Evolutionary conservation across 2,113 vertebrate genomes (phyloP).

Genomic region (Halichoeres trimaculatus): DNA sequence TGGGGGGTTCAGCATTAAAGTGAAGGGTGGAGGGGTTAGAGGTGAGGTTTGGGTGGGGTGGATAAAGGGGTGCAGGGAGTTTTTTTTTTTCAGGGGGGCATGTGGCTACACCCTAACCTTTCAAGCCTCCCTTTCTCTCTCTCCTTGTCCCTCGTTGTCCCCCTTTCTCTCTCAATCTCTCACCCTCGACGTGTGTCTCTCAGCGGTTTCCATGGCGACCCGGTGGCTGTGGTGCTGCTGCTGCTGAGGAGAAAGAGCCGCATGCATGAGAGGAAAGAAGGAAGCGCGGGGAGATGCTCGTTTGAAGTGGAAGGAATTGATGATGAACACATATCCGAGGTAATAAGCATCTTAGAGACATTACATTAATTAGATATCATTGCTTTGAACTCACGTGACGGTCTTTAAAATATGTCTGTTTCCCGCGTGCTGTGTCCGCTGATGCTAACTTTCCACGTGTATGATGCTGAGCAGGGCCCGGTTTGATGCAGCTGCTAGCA

Average conservation of each 20-base stretch:
- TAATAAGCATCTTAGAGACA: slow-evolving; percentile 39
- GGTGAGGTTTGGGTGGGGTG: slow-evolving; percentile 68
- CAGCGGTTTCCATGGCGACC: slow-evolving; percentile 82
- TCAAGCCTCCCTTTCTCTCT: slow-evolving; percentile 61
- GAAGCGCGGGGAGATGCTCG: slow-evolving; percentile 59
- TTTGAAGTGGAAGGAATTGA: slow-evolving; percentile 38
- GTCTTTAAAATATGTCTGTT: neutral
- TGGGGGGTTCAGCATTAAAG: slow-evolving; percentile 78
- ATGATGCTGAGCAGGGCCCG: slow-evolving; percentile 2
- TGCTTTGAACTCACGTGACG: neutral
- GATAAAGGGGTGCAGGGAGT: neutral
- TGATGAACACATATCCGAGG: slow-evolving; percentile 16
- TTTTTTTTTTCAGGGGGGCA: slow-evolving; percentile 29
- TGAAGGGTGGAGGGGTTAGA: slow-evolving; percentile 72
- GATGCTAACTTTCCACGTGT: neutral
- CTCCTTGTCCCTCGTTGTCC: slow-evolving; percentile 69
- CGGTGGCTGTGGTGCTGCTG: slow-evolving; percentile 74
- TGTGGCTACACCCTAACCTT: slow-evolving; percentile 84
- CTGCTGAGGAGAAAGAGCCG: slow-evolving; percentile 76
- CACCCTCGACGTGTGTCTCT: slow-evolving; percentile 83
- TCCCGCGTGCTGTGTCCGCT: neutral
- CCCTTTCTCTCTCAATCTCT: slow-evolving; percentile 76
- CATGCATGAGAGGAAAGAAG: slow-evolving; percentile 73
- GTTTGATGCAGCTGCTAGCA: neutral
- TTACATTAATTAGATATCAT: slow-evolving; percentile 1